Conservation (phyloP, 2,888 invertebrate species). For the Machimus atricapillus region DNA sequence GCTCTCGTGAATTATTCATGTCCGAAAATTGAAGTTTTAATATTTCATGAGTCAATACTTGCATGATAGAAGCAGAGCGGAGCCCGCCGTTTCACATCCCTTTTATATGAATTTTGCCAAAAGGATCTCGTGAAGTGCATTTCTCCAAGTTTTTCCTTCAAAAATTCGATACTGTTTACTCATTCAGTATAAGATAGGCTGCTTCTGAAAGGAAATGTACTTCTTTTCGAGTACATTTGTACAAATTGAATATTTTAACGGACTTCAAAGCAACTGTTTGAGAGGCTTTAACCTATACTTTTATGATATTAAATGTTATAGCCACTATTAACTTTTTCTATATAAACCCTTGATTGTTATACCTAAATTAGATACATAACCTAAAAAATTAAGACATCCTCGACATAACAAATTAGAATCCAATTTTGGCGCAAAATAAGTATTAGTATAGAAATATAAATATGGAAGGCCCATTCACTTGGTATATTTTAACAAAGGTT, state of each 20-base stretch:
- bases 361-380: no score
- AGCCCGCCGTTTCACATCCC: not conserved
- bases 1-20: conserved; percentile 34
- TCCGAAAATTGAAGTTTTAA: conserved; percentile 35
- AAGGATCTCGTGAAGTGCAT: not conserved
- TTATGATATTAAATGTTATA: no score
- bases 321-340: no score
- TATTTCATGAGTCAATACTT: conserved; percentile 37
- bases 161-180: not conserved
- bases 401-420: no score
- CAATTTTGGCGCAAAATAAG: no score
- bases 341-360: no score
- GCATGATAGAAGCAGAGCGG: not conserved
- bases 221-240: not conserved
- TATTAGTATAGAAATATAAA: no score
- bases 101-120: not conserved
- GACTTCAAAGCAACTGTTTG: not conserved
- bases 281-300: not conserved
- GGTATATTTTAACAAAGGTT: no score
- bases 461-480: no score
- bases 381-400: no score
- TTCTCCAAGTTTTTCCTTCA: not conserved
- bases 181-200: not conserved
- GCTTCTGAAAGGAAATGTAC: not conserved
- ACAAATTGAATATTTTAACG: not conserved